Conservation (phyloP, 1,140 invertebrate species). For the Hylaeus volcanicus region DNA sequence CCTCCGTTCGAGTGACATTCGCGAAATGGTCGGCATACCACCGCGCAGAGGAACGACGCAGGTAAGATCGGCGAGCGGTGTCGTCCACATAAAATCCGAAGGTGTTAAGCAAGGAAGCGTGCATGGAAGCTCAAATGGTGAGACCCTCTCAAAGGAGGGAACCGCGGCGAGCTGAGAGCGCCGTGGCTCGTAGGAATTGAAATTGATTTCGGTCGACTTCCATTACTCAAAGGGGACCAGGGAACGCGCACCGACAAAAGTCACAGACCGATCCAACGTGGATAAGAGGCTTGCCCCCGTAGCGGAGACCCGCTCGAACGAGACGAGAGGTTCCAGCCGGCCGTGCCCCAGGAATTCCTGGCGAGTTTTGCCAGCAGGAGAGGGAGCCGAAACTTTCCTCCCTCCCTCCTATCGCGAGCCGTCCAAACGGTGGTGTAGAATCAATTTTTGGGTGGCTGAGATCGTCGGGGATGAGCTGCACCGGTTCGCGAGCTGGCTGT, state of each 20-base stretch:
- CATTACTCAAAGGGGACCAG: conserved; percentile 72
- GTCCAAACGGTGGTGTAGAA: background rate
- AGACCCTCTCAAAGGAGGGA: conserved; percentile 39
- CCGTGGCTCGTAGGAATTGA: conserved; percentile 67
- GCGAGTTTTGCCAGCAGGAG: conserved; percentile 72
- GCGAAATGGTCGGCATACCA: conserved; percentile 43
- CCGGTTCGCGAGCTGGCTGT: no score
- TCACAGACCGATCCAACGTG: conserved; percentile 69
- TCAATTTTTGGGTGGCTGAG: conserved; percentile 21
- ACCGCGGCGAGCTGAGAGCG: conserved; percentile 33
- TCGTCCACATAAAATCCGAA: conserved; percentile 47
- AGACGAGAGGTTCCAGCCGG: conserved; percentile 55
- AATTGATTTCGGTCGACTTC: conserved; percentile 75
- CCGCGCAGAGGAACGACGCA: background rate
- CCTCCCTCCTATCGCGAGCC: conserved; percentile 14
- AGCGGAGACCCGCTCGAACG: conserved; percentile 55
- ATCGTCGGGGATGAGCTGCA: background rate
- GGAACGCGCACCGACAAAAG: conserved; percentile 73
- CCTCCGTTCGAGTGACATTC: conserved; percentile 6
- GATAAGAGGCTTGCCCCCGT: conserved; percentile 65
- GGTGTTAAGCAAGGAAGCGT: conserved; percentile 57
- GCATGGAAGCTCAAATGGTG: conserved; percentile 37
- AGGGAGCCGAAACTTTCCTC: conserved; percentile 41
- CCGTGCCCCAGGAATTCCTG: conserved; percentile 69
- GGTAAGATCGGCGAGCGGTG: conserved; percentile 13